These are phyloP conservation scores for Bimastos eiseni DNA, from an alignment of 2,888 invertebrate genomes.

Conservation along the genomic window DNA sequence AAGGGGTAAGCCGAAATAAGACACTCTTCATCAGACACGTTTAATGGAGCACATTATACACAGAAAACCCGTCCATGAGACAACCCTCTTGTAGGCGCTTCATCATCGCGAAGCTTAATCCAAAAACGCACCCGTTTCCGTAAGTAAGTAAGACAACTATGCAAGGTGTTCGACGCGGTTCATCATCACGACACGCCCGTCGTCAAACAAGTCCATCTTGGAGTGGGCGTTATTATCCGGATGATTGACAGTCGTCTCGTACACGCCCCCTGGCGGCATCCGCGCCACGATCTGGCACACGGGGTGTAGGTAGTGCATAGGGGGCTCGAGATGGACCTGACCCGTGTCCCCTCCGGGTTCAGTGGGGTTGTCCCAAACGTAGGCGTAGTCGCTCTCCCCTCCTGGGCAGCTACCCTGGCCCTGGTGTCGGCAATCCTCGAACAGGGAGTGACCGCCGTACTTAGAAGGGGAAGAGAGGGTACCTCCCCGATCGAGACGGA, in stretches of 20 bases:
- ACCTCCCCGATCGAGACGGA: not conserved
- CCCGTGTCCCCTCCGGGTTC: not conserved
- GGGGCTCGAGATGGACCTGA: not conserved
- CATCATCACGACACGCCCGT: not conserved
- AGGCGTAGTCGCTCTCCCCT: constrained; percentile 28
- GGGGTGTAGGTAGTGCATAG: not conserved
- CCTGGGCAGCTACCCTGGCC: not conserved
- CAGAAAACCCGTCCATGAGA: not conserved
- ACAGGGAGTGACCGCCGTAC: not conserved
- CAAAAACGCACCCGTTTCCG: not conserved
- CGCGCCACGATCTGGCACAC: not conserved
- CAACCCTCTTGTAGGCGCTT: not conserved
- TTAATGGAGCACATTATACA: not conserved
- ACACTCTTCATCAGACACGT: not conserved
- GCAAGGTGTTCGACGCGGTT: not conserved
- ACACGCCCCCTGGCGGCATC: not conserved
- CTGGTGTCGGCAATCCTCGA: not conserved
- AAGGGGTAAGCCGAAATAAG: not conserved
- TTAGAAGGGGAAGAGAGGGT: not conserved
- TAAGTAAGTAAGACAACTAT: not conserved
- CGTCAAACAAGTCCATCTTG: not conserved
- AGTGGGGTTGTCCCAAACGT: constrained; percentile 22
- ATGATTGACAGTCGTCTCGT: constrained; percentile 16
- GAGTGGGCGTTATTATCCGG: not conserved
- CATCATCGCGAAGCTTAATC: not conserved